Conservation (phyloP, 2,888 invertebrate genomes). For the Rhamnusium bicolor region DNA sequence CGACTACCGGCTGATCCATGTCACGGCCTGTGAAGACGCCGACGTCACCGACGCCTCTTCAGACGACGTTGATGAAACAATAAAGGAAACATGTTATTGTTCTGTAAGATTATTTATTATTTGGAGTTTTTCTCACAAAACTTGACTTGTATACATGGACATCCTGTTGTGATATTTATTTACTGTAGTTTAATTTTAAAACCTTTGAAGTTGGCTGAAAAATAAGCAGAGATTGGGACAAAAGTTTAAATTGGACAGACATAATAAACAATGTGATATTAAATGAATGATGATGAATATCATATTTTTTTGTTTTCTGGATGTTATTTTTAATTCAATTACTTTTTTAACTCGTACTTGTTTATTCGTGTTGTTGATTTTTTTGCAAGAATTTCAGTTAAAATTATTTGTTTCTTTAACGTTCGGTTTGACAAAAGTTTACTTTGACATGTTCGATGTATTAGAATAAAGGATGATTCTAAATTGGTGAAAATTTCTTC, state of each 20-base stretch:
- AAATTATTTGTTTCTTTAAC: too few species aligned
- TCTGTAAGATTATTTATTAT: constrained; percentile 42
- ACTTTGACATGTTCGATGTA: too few species aligned
- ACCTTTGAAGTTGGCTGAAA: constrained; percentile 34
- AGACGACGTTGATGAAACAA: constrained; percentile 36
- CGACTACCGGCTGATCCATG: constrained; percentile 30
- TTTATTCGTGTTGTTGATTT: too few species aligned
- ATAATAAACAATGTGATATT: constrained; percentile 10
- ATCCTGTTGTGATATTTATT: constrained; percentile 44
- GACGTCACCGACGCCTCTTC: constrained; percentile 29
- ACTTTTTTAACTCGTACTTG: neutral
- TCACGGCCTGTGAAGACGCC: constrained; percentile 31
- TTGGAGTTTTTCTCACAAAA: constrained; percentile 32
- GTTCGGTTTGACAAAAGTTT: too few species aligned
- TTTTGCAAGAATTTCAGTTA: too few species aligned
- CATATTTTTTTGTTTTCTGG: neutral
- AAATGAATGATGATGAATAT: neutral
- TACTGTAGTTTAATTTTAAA: constrained; percentile 38
- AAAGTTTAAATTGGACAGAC: neutral
- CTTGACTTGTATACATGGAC: constrained; percentile 26
- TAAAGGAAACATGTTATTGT: constrained; percentile 41
- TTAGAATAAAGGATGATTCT: too few species aligned
- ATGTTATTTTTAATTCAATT: neutral
- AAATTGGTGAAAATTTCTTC: too few species aligned
- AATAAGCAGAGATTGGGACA: neutral